Evolutionary conservation across 2,797 vertebrate genomes (phyloP), one percentile per base, ranked within the genome.

Genomic region (Numenius phaeopus): DNA sequence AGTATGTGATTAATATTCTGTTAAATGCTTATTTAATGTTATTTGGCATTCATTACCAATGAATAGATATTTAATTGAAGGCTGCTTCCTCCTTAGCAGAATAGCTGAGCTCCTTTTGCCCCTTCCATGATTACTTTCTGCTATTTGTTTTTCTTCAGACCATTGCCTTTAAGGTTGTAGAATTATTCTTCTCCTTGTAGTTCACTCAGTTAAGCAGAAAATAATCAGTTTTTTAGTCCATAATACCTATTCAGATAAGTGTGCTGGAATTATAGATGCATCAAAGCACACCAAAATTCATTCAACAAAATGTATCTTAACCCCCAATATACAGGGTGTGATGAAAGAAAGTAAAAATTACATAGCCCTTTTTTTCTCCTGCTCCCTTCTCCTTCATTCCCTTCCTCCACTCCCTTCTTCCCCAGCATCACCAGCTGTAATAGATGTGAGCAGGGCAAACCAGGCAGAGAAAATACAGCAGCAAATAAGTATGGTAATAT

Each of bases 1-100:
- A 98, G 90, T 95, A 89, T 96, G 92, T 96, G 89, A 98, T 95
- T 97, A 97, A 97, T 98, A 97, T 97, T 98, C 83, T 96, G 90
- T 89, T 97, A 97, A 97, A 83, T 97, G 61, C 78, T 97, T 97
- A 97, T 97, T 98, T 97, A 96, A 96, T 96, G 79, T 85, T 97
- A 94, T 97, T 97, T 97, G 96, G 89, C 83, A 96, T 96, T 96
- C 92, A 96, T 96, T 97, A 91, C 55, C 59, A 97, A 93, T 91
- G 80, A 97, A 95, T 88, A 98, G 95, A 90, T 92, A 92, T 94
- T 96, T 98, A 98, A 98, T 95, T 97, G 91, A 95, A 97, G 47
- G 19, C 46, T 94, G 71, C 21, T 96, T 96, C 79, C 66, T 96
- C 66, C 49, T 78, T 91, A 75, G 58, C 30, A 89, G 92, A 55